These are phyloP conservation scores for Stenoptilia bipunctidactyla DNA, from an alignment of 2,888 invertebrate species.

Conservation along the genomic window DNA sequence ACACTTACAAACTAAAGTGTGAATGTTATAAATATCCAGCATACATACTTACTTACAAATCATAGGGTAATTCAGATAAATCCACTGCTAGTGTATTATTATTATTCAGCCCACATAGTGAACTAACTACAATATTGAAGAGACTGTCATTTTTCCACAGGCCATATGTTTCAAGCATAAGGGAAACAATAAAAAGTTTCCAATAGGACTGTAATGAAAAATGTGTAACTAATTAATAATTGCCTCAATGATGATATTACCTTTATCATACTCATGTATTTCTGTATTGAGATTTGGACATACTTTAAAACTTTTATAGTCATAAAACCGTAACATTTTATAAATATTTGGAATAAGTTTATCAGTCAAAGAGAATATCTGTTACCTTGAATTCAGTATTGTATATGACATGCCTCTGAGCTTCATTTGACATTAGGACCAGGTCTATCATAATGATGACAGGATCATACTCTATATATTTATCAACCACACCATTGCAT, in stretches of 20 bases:
- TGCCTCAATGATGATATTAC: too few relatives aligned
- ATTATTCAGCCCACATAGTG: slow-evolving; percentile 33
- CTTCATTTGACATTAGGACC: slow-evolving; percentile 82
- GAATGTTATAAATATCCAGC: too few relatives aligned
- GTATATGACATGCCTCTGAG: slow-evolving; percentile 87
- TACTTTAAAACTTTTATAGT: too few relatives aligned
- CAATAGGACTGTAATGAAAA: slow-evolving; percentile 72
- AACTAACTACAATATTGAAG: slow-evolving; percentile 39
- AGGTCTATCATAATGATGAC: slow-evolving; percentile 89
- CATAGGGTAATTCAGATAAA: too few relatives aligned
- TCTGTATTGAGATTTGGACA: too few relatives aligned
- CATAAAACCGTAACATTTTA: too few relatives aligned
- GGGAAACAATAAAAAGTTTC: slow-evolving; percentile 84
- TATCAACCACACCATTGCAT: slow-evolving; percentile 85
- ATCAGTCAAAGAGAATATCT: too few relatives aligned
- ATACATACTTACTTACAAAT: slow-evolving; percentile 39
- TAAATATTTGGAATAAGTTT: slow-evolving; percentile 1
- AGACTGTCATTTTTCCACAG: slow-evolving; percentile 70
- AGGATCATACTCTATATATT: slow-evolving; percentile 93
- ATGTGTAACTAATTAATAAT: neutral
- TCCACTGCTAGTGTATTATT: slow-evolving; percentile 19
- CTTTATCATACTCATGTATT: too few relatives aligned
- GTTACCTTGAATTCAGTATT: slow-evolving; percentile 85
- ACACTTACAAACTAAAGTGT: too few relatives aligned
- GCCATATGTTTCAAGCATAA: slow-evolving; percentile 85